Conservation (phyloP, 2,797 vertebrate species). For the Sciaenops ocellatus region DNA sequence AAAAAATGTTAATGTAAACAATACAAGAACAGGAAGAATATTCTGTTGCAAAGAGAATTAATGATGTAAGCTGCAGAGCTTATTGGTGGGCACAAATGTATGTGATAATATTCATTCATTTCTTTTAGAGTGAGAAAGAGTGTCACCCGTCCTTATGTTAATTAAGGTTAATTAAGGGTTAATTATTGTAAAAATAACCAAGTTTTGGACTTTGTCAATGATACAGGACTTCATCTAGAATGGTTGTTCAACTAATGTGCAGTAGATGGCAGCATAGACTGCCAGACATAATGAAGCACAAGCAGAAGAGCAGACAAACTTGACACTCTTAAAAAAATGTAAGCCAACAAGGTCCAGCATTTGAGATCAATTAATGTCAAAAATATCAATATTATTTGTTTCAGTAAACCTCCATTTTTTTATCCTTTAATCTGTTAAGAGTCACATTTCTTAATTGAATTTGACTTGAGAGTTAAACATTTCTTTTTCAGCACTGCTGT, state of each 20-base stretch:
- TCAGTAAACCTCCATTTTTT: neutral
- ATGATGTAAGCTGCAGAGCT: neutral
- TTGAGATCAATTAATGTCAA: neutral
- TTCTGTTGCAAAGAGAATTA: neutral
- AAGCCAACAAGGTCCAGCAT: neutral
- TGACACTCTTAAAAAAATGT: neutral
- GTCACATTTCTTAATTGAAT: too few relatives aligned
- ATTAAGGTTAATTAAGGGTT: too few relatives aligned
- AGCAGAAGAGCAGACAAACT: neutral
- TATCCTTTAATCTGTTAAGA: too few relatives aligned
- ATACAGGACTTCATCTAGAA: neutral
- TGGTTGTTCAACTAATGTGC: neutral
- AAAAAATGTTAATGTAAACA: neutral
- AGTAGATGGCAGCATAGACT: constrained; percentile 31
- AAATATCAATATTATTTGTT: neutral
- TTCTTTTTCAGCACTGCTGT: too few relatives aligned
- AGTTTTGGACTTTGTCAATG: neutral
- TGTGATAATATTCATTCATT: neutral
- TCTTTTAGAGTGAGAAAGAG: neutral
- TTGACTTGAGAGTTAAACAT: too few relatives aligned
- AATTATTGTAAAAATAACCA: neutral
- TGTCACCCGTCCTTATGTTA: neutral
- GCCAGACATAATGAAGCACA: neutral
- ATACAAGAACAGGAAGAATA: neutral
- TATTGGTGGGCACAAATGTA: neutral